Conservation (phyloP, 1,140 invertebrate species). For the Drosophila pachea region DNA sequence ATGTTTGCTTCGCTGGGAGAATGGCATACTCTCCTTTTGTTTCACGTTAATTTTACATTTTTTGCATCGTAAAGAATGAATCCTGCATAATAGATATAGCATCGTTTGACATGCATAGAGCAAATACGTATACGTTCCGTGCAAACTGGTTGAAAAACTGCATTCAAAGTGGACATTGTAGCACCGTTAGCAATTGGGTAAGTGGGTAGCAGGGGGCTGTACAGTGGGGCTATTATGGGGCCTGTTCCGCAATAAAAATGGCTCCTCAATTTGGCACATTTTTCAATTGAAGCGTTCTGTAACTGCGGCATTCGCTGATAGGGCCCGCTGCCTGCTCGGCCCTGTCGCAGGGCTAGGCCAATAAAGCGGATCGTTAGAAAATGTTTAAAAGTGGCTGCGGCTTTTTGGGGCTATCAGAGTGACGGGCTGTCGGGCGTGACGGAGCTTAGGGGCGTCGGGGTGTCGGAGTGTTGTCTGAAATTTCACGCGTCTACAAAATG, state of each 20-base stretch:
- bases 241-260: slow-evolving; percentile 25
- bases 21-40: too few species aligned
- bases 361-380: slow-evolving; percentile 43
- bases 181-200: too few species aligned
- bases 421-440: too few species aligned
- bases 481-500: slow-evolving; percentile 74
- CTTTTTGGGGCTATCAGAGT: slow-evolving; percentile 1
- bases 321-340: not conserved
- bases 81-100: too few species aligned
- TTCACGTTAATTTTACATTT: too few species aligned
- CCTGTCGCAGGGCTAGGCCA: slow-evolving; percentile 25
- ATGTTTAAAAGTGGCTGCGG: slow-evolving; percentile 30
- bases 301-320: slow-evolving; percentile 29
- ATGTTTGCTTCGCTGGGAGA: slow-evolving; percentile 45
- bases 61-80: too few species aligned
- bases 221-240: not conserved
- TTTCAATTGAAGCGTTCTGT: slow-evolving; percentile 57
- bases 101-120: too few species aligned
- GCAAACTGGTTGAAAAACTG: too few species aligned
- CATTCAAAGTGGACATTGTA: too few species aligned
- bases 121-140: too few species aligned
- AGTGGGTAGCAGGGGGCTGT: slow-evolving; percentile 2
- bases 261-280: slow-evolving; percentile 46
- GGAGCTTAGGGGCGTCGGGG: too few species aligned
- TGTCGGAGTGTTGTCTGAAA: slow-evolving; percentile 36